These are phyloP conservation scores for Adelges cooleyi DNA, from an alignment of 1,140 invertebrate genomes.

Conservation along the genomic window DNA sequence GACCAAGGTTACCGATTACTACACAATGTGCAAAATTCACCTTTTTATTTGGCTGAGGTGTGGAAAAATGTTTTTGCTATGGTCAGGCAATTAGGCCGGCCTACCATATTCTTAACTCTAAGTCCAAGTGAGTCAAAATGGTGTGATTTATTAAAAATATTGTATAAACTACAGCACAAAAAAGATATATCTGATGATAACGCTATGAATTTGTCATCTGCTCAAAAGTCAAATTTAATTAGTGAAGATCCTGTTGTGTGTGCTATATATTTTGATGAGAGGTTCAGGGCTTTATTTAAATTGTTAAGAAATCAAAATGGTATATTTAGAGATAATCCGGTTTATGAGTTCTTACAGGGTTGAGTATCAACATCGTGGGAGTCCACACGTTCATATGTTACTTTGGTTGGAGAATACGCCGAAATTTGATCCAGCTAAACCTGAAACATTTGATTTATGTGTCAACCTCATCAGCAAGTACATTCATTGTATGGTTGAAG, in stretches of 20 bases:
- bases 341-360: slow-evolving; percentile 36
- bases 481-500: neutral
- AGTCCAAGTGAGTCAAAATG: slow-evolving; percentile 31
- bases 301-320: slow-evolving; percentile 30
- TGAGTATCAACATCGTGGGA: slow-evolving; percentile 39
- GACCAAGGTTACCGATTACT: neutral
- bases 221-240: slow-evolving; percentile 13
- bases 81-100: neutral
- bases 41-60: neutral
- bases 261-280: slow-evolving; percentile 18
- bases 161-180: neutral
- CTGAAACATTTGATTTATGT: neutral
- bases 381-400: slow-evolving; percentile 37
- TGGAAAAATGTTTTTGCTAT: neutral
- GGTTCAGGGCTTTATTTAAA: slow-evolving; percentile 5
- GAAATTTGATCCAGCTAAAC: slow-evolving; percentile 26
- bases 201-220: neutral
- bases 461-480: neutral
- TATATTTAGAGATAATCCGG: slow-evolving; percentile 34
- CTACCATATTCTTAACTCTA: slow-evolving; percentile 32
- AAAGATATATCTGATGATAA: neutral
- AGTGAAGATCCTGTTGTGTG: slow-evolving; percentile 18
- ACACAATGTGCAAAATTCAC: neutral
- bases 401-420: slow-evolving; percentile 36
- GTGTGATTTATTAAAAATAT: slow-evolving; percentile 1